Evolutionary conservation across 2,113 vertebrate species (phyloP).

Genomic region (Australoheros scitulus): DNA sequence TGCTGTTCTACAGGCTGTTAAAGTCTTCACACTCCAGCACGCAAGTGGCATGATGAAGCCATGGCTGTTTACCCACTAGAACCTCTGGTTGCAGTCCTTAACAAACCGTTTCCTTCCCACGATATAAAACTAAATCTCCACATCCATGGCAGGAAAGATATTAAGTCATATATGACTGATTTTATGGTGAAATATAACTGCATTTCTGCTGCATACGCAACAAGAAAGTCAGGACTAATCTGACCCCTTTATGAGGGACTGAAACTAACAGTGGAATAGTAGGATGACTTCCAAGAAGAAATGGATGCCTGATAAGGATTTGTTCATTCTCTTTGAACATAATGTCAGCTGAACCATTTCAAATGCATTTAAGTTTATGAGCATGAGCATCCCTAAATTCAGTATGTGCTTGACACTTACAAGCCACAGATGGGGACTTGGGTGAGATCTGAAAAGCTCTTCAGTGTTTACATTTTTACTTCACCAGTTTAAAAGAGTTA

Average conservation of each 20-base stretch:
- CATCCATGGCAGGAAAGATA: not conserved
- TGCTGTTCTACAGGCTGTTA: conserved; percentile 50
- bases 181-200: not conserved
- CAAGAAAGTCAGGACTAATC: not conserved
- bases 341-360: not conserved
- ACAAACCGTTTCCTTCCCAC: not conserved
- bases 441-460: not conserved
- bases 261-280: not conserved
- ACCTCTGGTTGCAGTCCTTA: not conserved
- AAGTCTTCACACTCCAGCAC: conserved; percentile 55
- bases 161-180: not conserved
- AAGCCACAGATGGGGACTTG: not conserved
- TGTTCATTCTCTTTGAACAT: not conserved
- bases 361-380: not conserved
- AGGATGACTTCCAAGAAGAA: not conserved
- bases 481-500: not conserved
- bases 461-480: not conserved
- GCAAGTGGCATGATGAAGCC: conserved; percentile 31
- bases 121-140: not conserved
- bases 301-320: not conserved
- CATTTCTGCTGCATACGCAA: not conserved
- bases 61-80: conserved; percentile 7
- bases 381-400: not conserved
- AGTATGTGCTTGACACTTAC: not conserved
- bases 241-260: not conserved